A percentile compares a stretch with the other conserved stretches of the same genome.
Evolutionary conservation across 2,113 vertebrate species (phyloP).

Genomic region (Anguilla japonica): DNA sequence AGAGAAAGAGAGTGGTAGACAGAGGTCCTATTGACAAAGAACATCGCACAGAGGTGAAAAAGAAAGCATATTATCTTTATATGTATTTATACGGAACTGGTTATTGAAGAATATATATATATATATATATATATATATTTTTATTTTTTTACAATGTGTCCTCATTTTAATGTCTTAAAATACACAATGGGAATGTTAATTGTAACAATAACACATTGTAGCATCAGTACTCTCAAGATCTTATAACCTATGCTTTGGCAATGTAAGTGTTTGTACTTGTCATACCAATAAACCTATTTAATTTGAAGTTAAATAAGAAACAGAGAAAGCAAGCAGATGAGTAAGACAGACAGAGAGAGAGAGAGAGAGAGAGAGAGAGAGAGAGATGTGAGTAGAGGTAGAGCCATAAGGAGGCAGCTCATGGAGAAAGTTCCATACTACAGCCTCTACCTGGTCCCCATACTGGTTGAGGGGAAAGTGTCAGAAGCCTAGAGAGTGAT

Average conservation of each 20-base stretch:
- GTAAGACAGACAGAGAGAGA: not conserved
- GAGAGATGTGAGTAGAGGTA: not conserved
- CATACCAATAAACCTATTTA: too few relatives aligned
- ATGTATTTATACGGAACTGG: conserved; percentile 15
- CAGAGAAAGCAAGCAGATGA: not conserved
- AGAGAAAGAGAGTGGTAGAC: not conserved
- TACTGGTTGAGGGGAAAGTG: not conserved
- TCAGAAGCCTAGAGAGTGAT: conserved; percentile 3
- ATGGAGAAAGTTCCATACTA: not conserved
- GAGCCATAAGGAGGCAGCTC: not conserved
- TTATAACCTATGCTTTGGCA: too few relatives aligned
- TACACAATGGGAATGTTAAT: too few relatives aligned
- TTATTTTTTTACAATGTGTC: too few relatives aligned
- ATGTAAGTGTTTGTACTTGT: too few relatives aligned
- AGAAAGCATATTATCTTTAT: too few relatives aligned
- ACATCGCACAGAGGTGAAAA: conserved; percentile 25
- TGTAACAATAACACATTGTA: too few relatives aligned
- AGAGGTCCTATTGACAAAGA: not conserved
- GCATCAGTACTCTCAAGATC: too few relatives aligned
- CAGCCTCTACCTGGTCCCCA: not conserved
- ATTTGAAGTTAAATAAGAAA: not conserved
- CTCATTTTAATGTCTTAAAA: too few relatives aligned
- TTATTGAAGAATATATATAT: not conserved
- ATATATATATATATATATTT: not conserved
- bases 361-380: not conserved